Percentiles rank a stretch among this genome's conserved stretches.
phyloP scores from a whole-genome alignment of 2,113 vertebrate genomes.

The Colaptes auratus region DNA sequence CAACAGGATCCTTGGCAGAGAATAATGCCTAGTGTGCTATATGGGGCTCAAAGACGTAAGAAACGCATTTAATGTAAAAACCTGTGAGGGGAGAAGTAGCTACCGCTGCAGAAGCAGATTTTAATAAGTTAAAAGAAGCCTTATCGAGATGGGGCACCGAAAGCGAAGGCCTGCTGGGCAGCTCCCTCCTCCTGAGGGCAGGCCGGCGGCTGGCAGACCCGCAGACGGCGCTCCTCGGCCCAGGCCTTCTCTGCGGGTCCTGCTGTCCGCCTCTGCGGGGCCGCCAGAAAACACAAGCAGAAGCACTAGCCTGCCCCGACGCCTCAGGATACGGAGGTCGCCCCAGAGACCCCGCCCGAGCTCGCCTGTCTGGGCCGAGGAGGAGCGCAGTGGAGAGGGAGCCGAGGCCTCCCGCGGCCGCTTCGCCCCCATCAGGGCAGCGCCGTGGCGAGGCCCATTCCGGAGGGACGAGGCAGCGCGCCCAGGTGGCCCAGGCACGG shows the following conservation, averaged over 20 bases:
- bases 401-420: not conserved
- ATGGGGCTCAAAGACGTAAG: accelerated
- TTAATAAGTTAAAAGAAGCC: not conserved
- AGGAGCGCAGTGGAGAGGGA: not conserved
- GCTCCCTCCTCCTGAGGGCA: not conserved
- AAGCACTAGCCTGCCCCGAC: not conserved
- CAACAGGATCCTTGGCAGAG: accelerated
- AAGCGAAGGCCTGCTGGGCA: not conserved
- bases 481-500: not conserved
- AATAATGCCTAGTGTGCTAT: accelerated
- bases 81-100: accelerated
- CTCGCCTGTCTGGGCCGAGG: constrained; percentile 15
- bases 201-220: not conserved
- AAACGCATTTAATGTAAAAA: not conserved
- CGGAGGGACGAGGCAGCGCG: not conserved
- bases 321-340: not conserved
- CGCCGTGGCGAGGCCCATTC: not conserved
- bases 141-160: accelerated
- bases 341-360: not conserved
- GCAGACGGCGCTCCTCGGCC: not conserved
- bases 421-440: not conserved
- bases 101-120: not conserved
- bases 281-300: not conserved
- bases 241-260: not conserved
- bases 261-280: not conserved